Conservation (phyloP, 1,140 invertebrate species). For the Drosophila biarmipes region DNA sequence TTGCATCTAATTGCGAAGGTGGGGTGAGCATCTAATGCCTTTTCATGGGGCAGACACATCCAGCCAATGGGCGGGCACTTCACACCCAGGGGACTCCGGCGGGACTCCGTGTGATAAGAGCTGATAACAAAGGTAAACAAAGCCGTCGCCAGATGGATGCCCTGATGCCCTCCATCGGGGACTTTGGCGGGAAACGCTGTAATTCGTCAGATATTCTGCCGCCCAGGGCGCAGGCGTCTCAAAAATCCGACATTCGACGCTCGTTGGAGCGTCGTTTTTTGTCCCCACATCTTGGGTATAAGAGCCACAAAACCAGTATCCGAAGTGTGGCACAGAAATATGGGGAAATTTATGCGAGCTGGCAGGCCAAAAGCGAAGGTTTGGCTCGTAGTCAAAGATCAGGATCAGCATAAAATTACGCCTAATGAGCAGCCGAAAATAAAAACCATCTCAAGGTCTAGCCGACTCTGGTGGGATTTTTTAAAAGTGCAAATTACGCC, state of each 20-base stretch:
- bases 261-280: slow-evolving; percentile 12
- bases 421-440: slow-evolving; percentile 17
- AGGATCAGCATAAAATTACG: slow-evolving; percentile 51
- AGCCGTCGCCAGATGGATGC: slow-evolving; percentile 36
- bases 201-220: slow-evolving; percentile 65
- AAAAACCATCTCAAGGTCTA: slow-evolving; percentile 15
- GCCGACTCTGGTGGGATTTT: not conserved
- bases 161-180: slow-evolving; percentile 24
- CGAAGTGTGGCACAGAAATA: slow-evolving; percentile 17
- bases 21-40: not conserved
- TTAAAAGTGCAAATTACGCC: not conserved
- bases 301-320: slow-evolving; percentile 40
- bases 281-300: slow-evolving; percentile 26
- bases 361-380: slow-evolving; percentile 3
- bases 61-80: slow-evolving; percentile 71
- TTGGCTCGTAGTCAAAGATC: slow-evolving; percentile 23
- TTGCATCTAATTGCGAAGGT: slow-evolving; percentile 16
- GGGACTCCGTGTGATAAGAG: slow-evolving; percentile 63
- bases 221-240: slow-evolving; percentile 49
- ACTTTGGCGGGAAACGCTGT: slow-evolving; percentile 75
- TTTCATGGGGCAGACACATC: too few relatives aligned
- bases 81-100: slow-evolving; percentile 22
- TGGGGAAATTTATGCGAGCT: slow-evolving; percentile 52
- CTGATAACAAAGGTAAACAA: slow-evolving; percentile 82
- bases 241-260: slow-evolving; percentile 26